Evolutionary conservation across 2,797 vertebrate species (phyloP).

Genomic region (Graptemys geographica): DNA sequence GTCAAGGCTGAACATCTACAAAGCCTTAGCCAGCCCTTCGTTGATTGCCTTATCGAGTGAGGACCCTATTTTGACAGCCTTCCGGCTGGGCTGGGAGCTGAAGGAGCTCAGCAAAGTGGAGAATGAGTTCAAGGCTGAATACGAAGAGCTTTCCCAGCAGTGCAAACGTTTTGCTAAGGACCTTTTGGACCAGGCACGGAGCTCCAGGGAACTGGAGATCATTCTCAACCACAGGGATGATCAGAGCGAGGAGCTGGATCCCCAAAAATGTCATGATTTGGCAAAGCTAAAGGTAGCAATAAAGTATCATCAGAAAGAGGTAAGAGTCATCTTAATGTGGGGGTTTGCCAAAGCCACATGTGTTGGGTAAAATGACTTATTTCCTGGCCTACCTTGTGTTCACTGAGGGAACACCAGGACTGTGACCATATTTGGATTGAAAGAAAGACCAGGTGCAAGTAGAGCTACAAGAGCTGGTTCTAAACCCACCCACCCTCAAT

Average conservation of each 20-base stretch:
- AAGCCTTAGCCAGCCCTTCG: conserved; percentile 94
- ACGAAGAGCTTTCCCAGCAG: conserved; percentile 97
- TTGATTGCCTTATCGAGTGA: conserved; percentile 96
- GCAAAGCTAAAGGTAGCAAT: conserved; percentile 98
- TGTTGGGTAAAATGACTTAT: rapidly evolving
- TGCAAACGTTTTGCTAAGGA: conserved; percentile 98
- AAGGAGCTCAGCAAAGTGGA: conserved; percentile 98
- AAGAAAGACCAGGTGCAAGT: not conserved
- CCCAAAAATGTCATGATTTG: conserved; percentile 93
- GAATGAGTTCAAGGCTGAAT: conserved; percentile 97
- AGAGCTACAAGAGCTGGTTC: not conserved
- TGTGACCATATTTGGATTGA: not conserved
- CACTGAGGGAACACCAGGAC: not conserved
- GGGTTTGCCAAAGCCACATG: not conserved
- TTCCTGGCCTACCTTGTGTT: not conserved
- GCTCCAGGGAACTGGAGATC: conserved; percentile 95
- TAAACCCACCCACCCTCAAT: not conserved
- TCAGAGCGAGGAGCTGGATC: conserved; percentile 95
- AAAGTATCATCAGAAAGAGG: conserved; percentile 98
- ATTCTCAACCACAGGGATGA: conserved; percentile 97
- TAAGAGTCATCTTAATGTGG: conserved; percentile 59
- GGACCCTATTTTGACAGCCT: conserved; percentile 96
- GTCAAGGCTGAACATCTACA: conserved; percentile 96
- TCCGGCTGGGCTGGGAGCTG: conserved; percentile 96
- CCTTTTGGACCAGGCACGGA: conserved; percentile 95